Percentiles rank a stretch among this genome's conserved stretches.
Evolutionary conservation across 2,113 vertebrate species (phyloP).

Genomic region (Odontesthes bonariensis): DNA sequence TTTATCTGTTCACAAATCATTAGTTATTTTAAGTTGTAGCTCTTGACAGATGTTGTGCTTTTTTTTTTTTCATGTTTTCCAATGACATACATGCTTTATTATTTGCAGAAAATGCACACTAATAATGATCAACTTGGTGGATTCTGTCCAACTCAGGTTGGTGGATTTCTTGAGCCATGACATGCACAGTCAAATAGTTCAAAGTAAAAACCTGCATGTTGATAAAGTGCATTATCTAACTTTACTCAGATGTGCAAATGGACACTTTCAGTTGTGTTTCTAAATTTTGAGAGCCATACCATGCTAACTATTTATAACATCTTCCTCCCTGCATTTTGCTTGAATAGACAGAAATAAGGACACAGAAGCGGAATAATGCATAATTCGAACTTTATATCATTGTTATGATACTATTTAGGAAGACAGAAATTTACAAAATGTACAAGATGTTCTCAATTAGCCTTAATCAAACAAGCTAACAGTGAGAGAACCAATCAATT

Average conservation of each 20-base stretch:
- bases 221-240: not conserved
- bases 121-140: not conserved
- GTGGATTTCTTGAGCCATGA: not conserved
- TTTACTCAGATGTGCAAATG: not conserved
- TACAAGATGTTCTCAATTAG: constrained; percentile 80
- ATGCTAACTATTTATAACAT: not conserved
- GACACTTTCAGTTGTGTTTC: not conserved
- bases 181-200: not conserved
- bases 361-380: constrained; percentile 47
- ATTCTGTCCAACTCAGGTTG: not conserved
- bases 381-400: constrained; percentile 79
- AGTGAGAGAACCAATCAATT: constrained; percentile 68
- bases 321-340: not conserved
- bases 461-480: constrained; percentile 73
- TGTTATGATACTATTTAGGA: constrained; percentile 78
- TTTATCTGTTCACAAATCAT: too few relatives aligned
- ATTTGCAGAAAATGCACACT: not conserved
- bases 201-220: not conserved
- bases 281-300: not conserved
- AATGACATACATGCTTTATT: not conserved
- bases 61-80: not conserved
- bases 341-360: constrained; percentile 27
- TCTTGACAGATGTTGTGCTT: too few relatives aligned
- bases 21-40: too few relatives aligned
- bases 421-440: constrained; percentile 79